Evolutionary conservation across 1,140 invertebrate species (phyloP).

Genomic region (Stegodyphus dumicola): DNA sequence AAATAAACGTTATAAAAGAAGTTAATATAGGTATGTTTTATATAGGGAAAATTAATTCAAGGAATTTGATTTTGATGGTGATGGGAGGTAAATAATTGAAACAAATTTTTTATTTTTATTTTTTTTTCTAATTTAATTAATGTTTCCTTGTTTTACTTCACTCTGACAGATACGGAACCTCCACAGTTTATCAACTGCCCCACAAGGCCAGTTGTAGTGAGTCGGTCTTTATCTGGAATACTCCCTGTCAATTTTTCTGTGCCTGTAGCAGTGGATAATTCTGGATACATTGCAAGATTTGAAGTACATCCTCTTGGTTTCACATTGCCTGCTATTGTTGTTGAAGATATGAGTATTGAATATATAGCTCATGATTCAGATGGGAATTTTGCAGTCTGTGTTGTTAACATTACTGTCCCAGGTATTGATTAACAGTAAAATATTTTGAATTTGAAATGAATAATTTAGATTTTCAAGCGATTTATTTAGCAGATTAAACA

Average conservation of each 20-base stretch:
- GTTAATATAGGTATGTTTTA: too few species aligned
- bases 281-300: slow-evolving; percentile 89
- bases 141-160: not conserved
- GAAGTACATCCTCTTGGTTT: slow-evolving; percentile 93
- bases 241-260: slow-evolving; percentile 92
- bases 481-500: too few species aligned
- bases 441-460: too few species aligned
- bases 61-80: too few species aligned
- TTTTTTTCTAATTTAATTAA: not conserved
- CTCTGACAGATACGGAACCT: slow-evolving; percentile 85
- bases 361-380: slow-evolving; percentile 97
- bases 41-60: too few species aligned
- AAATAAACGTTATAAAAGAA: too few species aligned
- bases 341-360: slow-evolving; percentile 91
- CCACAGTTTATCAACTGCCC: slow-evolving; percentile 97
- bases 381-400: slow-evolving; percentile 96
- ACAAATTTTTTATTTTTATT: not conserved
- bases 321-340: slow-evolving; percentile 86
- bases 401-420: slow-evolving; percentile 93
- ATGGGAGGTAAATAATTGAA: not conserved
- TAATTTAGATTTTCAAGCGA: too few species aligned
- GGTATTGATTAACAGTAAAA: slow-evolving; percentile 67
- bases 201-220: slow-evolving; percentile 88
- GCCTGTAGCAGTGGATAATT: slow-evolving; percentile 92
- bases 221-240: slow-evolving; percentile 85